These are phyloP conservation scores for Diploptera punctata DNA, from an alignment of 2,888 invertebrate species.

Conservation along the genomic window DNA sequence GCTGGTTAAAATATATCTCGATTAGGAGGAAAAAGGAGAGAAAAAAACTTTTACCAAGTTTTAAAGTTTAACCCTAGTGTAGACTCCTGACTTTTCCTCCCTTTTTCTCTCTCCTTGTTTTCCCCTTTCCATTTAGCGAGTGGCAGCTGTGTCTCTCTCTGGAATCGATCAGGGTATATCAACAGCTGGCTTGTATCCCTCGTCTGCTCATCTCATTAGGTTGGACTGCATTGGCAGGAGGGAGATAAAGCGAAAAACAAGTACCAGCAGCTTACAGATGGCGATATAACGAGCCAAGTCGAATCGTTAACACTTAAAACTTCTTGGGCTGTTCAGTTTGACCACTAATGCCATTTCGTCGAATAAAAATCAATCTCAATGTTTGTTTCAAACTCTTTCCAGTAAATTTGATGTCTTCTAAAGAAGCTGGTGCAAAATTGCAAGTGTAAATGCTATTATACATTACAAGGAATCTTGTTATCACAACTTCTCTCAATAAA, in stretches of 20 bases:
- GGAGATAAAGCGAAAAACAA: constrained; percentile 28
- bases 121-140: constrained; percentile 33
- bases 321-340: too few relatives aligned
- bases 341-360: too few relatives aligned
- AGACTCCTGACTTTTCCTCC: constrained; percentile 19
- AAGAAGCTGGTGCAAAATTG: too few relatives aligned
- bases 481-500: too few relatives aligned
- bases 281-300: constrained; percentile 26
- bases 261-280: constrained; percentile 26
- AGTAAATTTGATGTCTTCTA: too few relatives aligned
- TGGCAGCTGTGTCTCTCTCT: constrained; percentile 30
- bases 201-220: constrained; percentile 38
- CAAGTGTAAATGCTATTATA: too few relatives aligned
- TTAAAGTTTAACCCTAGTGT: constrained; percentile 12
- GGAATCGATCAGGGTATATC: constrained; percentile 36
- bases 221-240: constrained; percentile 21
- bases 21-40: not conserved
- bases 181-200: constrained; percentile 32
- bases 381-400: too few relatives aligned
- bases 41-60: not conserved
- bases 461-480: too few relatives aligned
- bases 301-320: constrained; percentile 26
- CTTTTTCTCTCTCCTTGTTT: not conserved
- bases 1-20: too few relatives aligned
- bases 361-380: too few relatives aligned